Evolutionary conservation across 1,140 invertebrate species (phyloP).

Genomic region (Agrilus planipennis): DNA sequence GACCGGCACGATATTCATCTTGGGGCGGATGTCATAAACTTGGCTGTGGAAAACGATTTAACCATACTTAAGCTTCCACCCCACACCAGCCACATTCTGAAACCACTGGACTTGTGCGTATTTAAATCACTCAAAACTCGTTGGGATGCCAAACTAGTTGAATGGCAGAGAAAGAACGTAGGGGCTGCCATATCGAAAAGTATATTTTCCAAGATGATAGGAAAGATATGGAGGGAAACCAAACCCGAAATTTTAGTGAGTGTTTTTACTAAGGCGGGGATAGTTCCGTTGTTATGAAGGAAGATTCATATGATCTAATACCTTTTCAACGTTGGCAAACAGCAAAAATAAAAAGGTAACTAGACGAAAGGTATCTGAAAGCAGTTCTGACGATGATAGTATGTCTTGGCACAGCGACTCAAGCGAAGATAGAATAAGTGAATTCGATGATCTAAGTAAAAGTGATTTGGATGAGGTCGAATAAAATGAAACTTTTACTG

Average conservation of each 20-base stretch:
- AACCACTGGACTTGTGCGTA: constrained; percentile 5
- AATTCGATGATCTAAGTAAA: too few relatives aligned
- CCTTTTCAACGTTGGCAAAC: too few relatives aligned
- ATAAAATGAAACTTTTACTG: too few relatives aligned
- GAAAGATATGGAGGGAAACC: constrained; percentile 3
- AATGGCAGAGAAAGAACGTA: constrained; percentile 8
- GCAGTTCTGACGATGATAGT: too few relatives aligned
- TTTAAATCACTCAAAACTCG: constrained; percentile 7
- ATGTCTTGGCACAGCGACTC: too few relatives aligned
- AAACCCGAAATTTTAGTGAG: not conserved
- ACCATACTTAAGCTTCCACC: constrained; percentile 3
- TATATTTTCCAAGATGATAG: constrained; percentile 2
- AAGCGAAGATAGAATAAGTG: too few relatives aligned
- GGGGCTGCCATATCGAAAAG: constrained; percentile 4
- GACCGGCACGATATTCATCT: constrained; percentile 4
- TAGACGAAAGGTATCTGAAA: too few relatives aligned
- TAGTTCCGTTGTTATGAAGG: too few relatives aligned
- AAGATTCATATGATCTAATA: too few relatives aligned
- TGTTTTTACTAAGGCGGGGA: not conserved
- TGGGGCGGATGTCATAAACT: not conserved
- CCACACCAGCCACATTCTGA: constrained; percentile 5
- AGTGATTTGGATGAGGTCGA: too few relatives aligned
- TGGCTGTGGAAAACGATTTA: constrained; percentile 2
- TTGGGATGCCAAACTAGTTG: constrained; percentile 4
- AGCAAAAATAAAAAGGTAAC: too few relatives aligned